Evolutionary conservation across 2,888 invertebrate genomes (phyloP).

Genomic region (Drosophila nigricruria): DNA sequence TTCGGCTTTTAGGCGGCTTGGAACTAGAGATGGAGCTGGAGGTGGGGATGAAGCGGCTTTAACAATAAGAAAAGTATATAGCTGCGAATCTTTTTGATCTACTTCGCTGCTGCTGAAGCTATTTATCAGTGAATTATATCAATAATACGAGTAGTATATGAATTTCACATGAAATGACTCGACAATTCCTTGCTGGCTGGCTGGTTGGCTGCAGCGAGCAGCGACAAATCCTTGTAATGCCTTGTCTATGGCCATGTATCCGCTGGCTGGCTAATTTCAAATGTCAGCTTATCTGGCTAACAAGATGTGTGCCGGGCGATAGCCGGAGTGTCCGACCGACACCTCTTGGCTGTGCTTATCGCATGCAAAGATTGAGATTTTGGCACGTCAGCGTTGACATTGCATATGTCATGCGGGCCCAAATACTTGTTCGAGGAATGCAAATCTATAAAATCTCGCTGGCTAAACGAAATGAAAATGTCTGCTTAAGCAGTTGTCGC

Average conservation of each 20-base stretch:
- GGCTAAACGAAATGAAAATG: constrained; percentile 74
- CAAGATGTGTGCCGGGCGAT: constrained; percentile 78
- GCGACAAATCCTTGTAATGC: constrained; percentile 77
- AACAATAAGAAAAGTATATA: constrained; percentile 55
- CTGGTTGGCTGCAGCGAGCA: background rate
- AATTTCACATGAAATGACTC: constrained; percentile 67
- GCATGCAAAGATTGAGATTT: constrained; percentile 56
- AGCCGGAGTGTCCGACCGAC: constrained; percentile 62
- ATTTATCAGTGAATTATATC: constrained; percentile 76
- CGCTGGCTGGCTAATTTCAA: constrained; percentile 81
- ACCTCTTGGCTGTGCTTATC: constrained; percentile 58
- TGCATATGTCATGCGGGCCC: constrained; percentile 56
- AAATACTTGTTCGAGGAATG: constrained; percentile 48
- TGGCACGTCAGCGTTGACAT: constrained; percentile 58
- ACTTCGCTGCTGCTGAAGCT: constrained; percentile 52
- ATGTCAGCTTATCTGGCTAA: constrained; percentile 83
- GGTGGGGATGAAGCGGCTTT: constrained; percentile 1
- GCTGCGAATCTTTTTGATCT: constrained; percentile 77
- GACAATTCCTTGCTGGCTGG: constrained; percentile 41
- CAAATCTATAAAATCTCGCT: constrained; percentile 77
- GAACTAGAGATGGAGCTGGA: background rate
- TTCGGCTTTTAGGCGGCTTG: constrained; percentile 42
- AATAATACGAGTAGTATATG: constrained; percentile 68
- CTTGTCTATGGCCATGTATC: constrained; percentile 80
- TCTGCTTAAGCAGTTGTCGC: constrained; percentile 53